Percentiles rank a stretch among this genome's conserved stretches.
Evolutionary conservation across 2,797 vertebrate species (phyloP).

Genomic region (Onychomys leucogaster): DNA sequence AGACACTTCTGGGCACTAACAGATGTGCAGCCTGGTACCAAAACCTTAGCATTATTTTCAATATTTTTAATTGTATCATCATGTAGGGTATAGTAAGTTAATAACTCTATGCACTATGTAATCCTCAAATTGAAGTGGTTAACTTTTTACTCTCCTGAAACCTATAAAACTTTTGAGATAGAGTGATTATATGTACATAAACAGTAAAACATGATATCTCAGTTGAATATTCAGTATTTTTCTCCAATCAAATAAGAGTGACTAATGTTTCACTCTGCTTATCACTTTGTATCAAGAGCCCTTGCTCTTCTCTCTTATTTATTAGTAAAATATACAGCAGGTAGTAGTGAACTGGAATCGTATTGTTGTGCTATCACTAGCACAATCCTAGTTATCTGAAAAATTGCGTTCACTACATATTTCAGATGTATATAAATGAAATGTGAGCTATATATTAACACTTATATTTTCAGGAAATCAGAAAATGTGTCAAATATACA

Average conservation of each 20-base stretch:
- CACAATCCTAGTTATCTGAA: neutral
- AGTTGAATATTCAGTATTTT: neutral
- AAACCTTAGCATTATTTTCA: neutral
- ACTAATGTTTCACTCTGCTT: neutral
- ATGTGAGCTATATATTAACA: neutral
- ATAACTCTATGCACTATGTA: neutral
- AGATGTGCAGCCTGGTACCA: neutral
- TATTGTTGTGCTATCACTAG: neutral
- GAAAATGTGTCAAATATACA: neutral
- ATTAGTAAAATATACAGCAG: neutral
- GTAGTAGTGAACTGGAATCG: neutral
- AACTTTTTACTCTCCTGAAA: neutral
- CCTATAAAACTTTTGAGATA: neutral
- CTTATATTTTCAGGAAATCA: neutral
- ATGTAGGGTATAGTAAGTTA: neutral
- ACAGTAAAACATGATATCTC: neutral
- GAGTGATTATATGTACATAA: neutral
- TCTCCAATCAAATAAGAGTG: neutral
- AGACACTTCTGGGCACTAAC: neutral
- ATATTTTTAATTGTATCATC: neutral
- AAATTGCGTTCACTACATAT: neutral
- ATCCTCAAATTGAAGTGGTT: neutral
- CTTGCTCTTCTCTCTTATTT: neutral
- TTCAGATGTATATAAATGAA: neutral
- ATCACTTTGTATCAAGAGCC: neutral